phyloP scores from a whole-genome alignment of 1,140 invertebrate species.

The Mya arenaria region DNA sequence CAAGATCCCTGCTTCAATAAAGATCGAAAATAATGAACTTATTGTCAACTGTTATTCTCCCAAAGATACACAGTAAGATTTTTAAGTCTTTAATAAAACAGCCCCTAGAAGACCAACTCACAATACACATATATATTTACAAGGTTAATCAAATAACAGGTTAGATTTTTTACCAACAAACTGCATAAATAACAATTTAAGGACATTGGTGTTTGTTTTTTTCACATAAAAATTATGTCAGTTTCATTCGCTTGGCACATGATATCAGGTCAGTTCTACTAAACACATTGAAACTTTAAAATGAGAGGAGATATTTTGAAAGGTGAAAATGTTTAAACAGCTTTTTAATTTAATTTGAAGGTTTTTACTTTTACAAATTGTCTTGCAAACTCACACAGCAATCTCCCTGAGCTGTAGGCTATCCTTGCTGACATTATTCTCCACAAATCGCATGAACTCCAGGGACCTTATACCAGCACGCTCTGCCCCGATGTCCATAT shows the following conservation, averaged over 20 bases:
- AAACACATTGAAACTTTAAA: neutral
- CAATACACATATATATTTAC: too few species aligned
- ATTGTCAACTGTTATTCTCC: too few species aligned
- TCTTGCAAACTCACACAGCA: conserved; percentile 67
- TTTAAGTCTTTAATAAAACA: too few species aligned
- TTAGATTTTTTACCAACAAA: too few species aligned
- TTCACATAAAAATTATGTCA: neutral
- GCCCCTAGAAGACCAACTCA: too few species aligned
- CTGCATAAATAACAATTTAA: too few species aligned
- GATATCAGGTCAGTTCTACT: neutral
- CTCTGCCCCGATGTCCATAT: conserved; percentile 81
- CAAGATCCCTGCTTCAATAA: neutral
- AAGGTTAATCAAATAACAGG: too few species aligned
- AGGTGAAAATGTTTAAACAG: too few species aligned
- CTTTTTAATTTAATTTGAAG: neutral
- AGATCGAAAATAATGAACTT: too few species aligned
- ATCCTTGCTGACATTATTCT: conserved; percentile 76
- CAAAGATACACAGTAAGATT: too few species aligned
- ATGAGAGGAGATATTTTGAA: neutral
- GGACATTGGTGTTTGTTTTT: neutral
- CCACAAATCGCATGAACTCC: conserved; percentile 78
- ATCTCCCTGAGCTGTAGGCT: conserved; percentile 78
- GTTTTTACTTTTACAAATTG: neutral
- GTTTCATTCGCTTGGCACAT: neutral
- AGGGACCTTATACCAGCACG: conserved; percentile 77